These are phyloP conservation scores for Drosophila picticornis DNA, from an alignment of 2,888 invertebrate genomes.

Conservation along the genomic window DNA sequence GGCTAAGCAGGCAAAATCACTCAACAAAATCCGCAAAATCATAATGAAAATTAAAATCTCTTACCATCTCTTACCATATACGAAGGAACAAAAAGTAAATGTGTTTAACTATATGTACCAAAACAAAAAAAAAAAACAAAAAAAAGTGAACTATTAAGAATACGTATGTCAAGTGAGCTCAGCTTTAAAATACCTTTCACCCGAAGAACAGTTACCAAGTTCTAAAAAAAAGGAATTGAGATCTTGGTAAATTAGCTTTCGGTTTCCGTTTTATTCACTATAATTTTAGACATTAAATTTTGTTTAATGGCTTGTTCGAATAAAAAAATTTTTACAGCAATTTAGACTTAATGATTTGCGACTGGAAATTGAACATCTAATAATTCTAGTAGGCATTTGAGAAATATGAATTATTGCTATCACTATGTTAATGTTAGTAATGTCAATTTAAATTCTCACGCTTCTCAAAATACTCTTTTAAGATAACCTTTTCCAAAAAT, in stretches of 20 bases:
- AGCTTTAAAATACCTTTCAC: constrained; percentile 24
- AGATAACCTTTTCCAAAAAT: background rate
- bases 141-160: constrained; percentile 51
- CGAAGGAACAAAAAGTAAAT: constrained; percentile 63
- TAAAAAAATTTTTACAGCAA: background rate
- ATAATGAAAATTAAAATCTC: constrained; percentile 72
- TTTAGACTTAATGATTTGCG: background rate
- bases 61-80: constrained; percentile 36
- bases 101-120: constrained; percentile 58
- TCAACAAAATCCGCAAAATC: constrained; percentile 64
- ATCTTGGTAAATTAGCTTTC: background rate
- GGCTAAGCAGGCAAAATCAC: constrained; percentile 63
- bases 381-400: background rate
- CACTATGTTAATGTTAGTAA: background rate
- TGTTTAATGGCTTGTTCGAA: constrained; percentile 14
- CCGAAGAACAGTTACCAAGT: background rate
- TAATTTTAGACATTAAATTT: constrained; percentile 4
- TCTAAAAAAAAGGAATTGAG: background rate
- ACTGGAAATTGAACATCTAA: background rate
- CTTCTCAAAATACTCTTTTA: background rate
- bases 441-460: background rate
- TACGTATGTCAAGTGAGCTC: constrained; percentile 5
- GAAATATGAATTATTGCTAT: background rate
- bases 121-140: constrained; percentile 11
- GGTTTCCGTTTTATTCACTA: constrained; percentile 16